Evolutionary conservation across 2,113 vertebrate species (phyloP).

Genomic region (Odontophorus gujanensis): DNA sequence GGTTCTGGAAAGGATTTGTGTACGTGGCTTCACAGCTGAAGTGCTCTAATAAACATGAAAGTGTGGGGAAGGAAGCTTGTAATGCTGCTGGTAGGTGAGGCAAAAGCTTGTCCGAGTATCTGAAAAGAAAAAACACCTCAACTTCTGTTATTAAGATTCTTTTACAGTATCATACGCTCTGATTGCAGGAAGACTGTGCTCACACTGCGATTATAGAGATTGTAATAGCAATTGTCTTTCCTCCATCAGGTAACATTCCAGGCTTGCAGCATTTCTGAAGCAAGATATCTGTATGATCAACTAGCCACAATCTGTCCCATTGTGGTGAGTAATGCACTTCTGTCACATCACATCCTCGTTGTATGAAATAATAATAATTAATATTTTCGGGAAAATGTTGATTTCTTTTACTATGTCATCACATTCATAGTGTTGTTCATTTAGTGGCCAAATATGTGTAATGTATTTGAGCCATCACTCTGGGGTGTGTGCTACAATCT

Average conservation of each 20-base stretch:
- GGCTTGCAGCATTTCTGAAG: constrained; percentile 97
- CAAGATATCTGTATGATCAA: constrained; percentile 97
- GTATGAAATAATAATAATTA: not conserved
- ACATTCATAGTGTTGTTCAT: not conserved
- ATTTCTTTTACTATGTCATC: not conserved
- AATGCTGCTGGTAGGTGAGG: not conserved
- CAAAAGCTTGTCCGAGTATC: not conserved
- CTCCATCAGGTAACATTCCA: constrained; percentile 94
- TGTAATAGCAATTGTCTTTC: not conserved
- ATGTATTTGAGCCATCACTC: not conserved
- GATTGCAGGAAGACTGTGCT: not conserved
- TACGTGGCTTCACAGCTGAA: not conserved
- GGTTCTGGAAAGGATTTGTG: not conserved
- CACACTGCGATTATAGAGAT: not conserved
- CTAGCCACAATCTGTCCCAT: constrained; percentile 97
- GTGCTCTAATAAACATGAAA: not conserved
- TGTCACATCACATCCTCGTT: not conserved
- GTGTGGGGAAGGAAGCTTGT: not conserved
- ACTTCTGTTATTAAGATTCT: not conserved
- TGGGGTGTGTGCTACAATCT: not conserved
- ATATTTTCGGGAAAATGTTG: not conserved
- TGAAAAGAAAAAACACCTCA: not conserved
- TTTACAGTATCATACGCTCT: not conserved
- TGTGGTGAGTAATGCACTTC: constrained; percentile 85
- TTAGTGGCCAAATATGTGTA: not conserved